phyloP scores from a whole-genome alignment of 2,113 vertebrate species.

The Hippopotamus amphibius region DNA sequence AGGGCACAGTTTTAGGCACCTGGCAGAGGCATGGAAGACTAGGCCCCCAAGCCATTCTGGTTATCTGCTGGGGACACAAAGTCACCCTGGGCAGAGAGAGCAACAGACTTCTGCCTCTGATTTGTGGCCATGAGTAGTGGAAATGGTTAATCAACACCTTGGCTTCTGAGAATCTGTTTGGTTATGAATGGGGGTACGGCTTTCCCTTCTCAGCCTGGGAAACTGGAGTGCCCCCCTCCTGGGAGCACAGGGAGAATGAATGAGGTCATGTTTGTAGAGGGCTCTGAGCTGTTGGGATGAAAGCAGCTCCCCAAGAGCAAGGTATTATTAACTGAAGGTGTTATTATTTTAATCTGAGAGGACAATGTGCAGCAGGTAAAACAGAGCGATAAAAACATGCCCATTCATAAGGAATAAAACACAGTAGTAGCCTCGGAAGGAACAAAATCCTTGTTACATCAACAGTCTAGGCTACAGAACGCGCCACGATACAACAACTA shows the following conservation, averaged over 20 bases:
- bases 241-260: background rate
- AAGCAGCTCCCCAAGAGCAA: constrained; percentile 62
- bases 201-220: background rate
- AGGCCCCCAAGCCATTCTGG: background rate
- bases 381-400: constrained; percentile 66
- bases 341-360: constrained; percentile 78
- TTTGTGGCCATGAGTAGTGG: background rate
- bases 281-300: constrained; percentile 73
- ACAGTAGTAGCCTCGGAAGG: background rate
- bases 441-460: background rate
- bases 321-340: constrained; percentile 75
- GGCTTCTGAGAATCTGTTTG: constrained; percentile 19
- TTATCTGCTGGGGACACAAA: background rate
- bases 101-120: background rate
- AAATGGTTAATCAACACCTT: background rate
- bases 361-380: constrained; percentile 57
- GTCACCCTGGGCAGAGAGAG: background rate
- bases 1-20: background rate
- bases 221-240: background rate
- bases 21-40: background rate
- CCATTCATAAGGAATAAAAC: constrained; percentile 68
- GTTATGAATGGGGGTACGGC: background rate
- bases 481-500: background rate
- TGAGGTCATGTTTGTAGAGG: constrained; percentile 76
- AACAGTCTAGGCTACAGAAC: background rate